Base-by-base conservation (phyloP, 1,140 invertebrate species). In the Euwallacea similis region DNA sequence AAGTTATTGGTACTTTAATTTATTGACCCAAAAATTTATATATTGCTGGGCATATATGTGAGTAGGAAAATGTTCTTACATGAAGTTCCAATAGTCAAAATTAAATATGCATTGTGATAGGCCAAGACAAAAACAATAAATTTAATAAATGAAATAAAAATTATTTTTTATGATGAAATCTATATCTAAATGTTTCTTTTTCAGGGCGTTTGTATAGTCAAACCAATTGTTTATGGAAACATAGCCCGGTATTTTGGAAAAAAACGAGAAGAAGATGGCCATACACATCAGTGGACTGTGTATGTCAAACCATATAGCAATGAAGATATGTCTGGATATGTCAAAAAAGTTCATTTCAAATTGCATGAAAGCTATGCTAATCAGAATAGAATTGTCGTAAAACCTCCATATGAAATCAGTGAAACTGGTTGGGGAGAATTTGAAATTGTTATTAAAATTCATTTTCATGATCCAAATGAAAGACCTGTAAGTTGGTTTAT, bases 361-460 rank as follows among this genome's bases (percentile, higher is more conserved):
- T 83, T 99, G 0, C 97, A 99, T 79, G 97, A 99, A 81, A 98
- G 96, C 83, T 99, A 99, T 81, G 88, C 93, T 0, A 98, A 98
- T 83, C 93, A 92, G 7, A 98, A 96, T 80, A 86, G 97, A 79
- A 91, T 98, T 73, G 85, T 98, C 0, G 92, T 91, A 0, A 96
- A 97, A 81, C 96, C 96, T 3, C 98, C 98, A 0, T 99, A 98
- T 82, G 96, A 99, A 86, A 88, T 99, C 0, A 96, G 92, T 0
- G 98, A 99, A 85, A 99, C 98, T 61, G 98, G 98, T 2, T 99
- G 98, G 98, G 98, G 98, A 77, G 98, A 99, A 85, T 99, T 99
- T 85, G 98, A 99, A 84, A 93, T 99, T 75, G 92, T 96, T 41
- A 98, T 99, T 16, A 98, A 99, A 82, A 95, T 99, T 66, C 97